Base-by-base conservation (phyloP, 1,140 invertebrate species). In the Drosophila orosa region DNA sequence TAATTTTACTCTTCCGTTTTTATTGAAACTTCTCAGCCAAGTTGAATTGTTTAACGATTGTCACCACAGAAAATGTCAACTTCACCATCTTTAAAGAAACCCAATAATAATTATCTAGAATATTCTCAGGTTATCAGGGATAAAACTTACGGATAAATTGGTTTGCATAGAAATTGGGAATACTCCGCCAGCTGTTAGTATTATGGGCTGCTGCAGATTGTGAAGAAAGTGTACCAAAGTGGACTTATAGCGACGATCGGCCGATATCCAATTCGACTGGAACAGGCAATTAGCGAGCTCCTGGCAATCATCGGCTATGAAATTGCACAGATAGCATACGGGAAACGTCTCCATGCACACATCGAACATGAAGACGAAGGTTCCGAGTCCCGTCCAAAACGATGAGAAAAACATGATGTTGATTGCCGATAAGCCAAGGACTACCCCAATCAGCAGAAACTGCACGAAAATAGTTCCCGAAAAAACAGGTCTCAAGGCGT, bases 301-400 rank as follows among this genome's bases (percentile, higher is more conserved):
- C 3, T 76, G 62, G 48, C 75, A 77, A 39, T 87, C 83, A 1
- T 66, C 54, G 10, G 47, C 45, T 7, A 87, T 60, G 13, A 67
- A 8, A 13, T 87, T 77, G 65, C 83, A 87, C 6, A 87, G 27
- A 17, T 80, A 87, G 31, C 83, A 87, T 3, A 87, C 61, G 7
- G 83, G 83, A 44, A 77, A 87, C 0, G 83, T 87, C 48, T 87
- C 47, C 47, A 80, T 13, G 7, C 68, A 24, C 0, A 83, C 52
- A 24, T 52, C 55, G 0, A 45, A 47, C n/a, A 87, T 47, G 24
- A 80, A 87, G 0, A 73, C 31, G 1, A 0, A 27, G 0, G 63
- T 67, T 13, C 42, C 33, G 9, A 78, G 5, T 6, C 67, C 37
- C 4, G 47, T 61, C 68, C 50, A 78, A 25, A 83, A 29, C 0